Evolutionary conservation across 2,797 vertebrate genomes (phyloP), one percentile per base, ranked within the genome.

Genomic region (Knipowitschia caucasica): DNA sequence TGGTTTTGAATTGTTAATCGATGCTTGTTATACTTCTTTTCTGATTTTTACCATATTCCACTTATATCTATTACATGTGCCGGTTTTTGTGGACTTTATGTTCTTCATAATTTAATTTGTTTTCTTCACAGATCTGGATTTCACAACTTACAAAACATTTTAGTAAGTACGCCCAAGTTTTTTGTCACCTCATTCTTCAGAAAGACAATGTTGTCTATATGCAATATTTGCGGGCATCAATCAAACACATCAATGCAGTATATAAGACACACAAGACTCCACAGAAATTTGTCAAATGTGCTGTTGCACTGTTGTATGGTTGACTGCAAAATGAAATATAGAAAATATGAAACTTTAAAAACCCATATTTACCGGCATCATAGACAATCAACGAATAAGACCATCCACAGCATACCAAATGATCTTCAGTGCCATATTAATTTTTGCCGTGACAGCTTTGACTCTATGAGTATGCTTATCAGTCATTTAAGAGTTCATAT

Each of bases 401-500:
- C 35, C 11, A 26, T 35, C 30, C 15, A 42, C 27, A 49, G n/a
- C 18, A 8, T 15, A 2, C 8, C 23, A 62, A 44, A 42, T 35
- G 44, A 62, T 36, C 25, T 50, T 15, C 21, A 8, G 3, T 33
- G 35, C 20, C 58, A 61, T 26, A 34, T 53, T 25, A 21, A 55
- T 43, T 61, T 47, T 9, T 53, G 50, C 42, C 30, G 10, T 61
- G 50, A 21, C 35, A 61, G 38, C 46, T 60, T 8, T 60, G 30
- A 53, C 31, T 29, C 40, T 10, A n/a, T 61, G 26, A 49, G 18
- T 5, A 21, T 26, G 9, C 38, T 61, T 20, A 51, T 44, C 29
- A 34, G 39, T 21, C 47, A 59, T 3, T 30, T 51, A 14, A 59
- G 43, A 52, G 39, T 10, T 23, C 47, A 60, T 43, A 47, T 60